Base-by-base conservation (phyloP, 2,888 invertebrate species). In the Achlya flavicornis region DNA sequence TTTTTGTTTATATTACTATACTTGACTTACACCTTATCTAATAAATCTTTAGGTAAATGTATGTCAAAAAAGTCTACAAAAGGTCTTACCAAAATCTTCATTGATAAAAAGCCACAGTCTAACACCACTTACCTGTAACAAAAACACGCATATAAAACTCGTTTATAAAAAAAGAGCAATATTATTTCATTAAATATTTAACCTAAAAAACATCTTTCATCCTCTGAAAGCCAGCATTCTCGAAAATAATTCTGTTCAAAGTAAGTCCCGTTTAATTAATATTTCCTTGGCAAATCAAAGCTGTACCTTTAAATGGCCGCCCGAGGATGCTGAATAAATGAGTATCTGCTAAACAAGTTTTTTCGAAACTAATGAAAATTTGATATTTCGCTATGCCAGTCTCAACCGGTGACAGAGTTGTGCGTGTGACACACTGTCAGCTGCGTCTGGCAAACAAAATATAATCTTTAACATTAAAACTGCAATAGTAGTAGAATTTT, bases 361-460 rank as follows among this genome's bases (percentile, higher is more conserved):
- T 81, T 81, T 79, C 68, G 64, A 65, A 70, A 74, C 66, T 77
- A 76, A 81, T 81, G 77, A 81, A 83, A 81, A 77, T 79, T 82
- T 83, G 65, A 81, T 83, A 80, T 81, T 81, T 76, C 61, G 65
- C 70, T 64, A 70, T 72, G 64, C 68, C 66, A 69, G 70, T 66
- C 65, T 67, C 63, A 63, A 61, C 64, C 48, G 57, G 73, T 75
- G 75, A 77, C 75, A 72, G 61, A 73, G 70, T 73, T 67, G 12
- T 65, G 63, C 66, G 6, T 58, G 69, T n/a, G 66, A 74, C 71
- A 77, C 68, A 78, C 72, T 35, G 46, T 14, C 58, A 14, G 12
- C 0, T 19, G 14, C 10, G 7, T 16, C 0, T 58, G 14, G 14
- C 10, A 48, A 57, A 26, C 14, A 33, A 38, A 38, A 26, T 26